Conservation (phyloP, 2,888 invertebrate species). For the Achlya flavicornis region DNA sequence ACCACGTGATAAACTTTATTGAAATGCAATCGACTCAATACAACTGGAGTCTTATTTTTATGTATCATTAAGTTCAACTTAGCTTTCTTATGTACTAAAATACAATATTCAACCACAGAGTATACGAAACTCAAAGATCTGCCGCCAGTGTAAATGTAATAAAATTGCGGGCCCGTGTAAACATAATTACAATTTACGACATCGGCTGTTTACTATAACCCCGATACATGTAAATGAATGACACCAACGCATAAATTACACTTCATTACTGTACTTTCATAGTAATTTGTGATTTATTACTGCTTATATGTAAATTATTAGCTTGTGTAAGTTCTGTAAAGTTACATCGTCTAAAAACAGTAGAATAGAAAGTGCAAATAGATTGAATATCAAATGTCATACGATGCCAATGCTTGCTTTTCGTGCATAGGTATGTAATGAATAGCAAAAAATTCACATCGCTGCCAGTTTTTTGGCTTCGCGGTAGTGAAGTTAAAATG, state of each 20-base stretch:
- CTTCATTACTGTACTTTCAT: conserved; percentile 9
- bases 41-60: not conserved
- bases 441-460: not conserved
- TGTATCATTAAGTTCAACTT: not conserved
- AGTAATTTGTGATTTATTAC: conserved; percentile 9
- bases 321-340: not conserved
- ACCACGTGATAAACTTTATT: too few relatives aligned
- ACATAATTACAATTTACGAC: conserved; percentile 13
- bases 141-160: conserved; percentile 9
- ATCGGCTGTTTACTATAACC: conserved; percentile 11
- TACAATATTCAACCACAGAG: not conserved
- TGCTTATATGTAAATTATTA: conserved; percentile 6
- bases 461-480: conserved; percentile 2
- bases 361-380: too few relatives aligned
- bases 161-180: conserved; percentile 9
- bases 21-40: not conserved
- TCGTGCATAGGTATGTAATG: not conserved
- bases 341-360: not conserved
- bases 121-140: not conserved
- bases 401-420: not conserved
- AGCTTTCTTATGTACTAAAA: not conserved
- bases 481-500: not conserved
- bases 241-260: conserved; percentile 12
- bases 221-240: conserved; percentile 12
- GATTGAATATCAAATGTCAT: too few relatives aligned